Percentiles rank a stretch among this genome's conserved stretches.
These are phyloP conservation scores for Rhopalosiphum nymphaeae DNA, from an alignment of 2,888 invertebrate genomes.

Conservation along the genomic window DNA sequence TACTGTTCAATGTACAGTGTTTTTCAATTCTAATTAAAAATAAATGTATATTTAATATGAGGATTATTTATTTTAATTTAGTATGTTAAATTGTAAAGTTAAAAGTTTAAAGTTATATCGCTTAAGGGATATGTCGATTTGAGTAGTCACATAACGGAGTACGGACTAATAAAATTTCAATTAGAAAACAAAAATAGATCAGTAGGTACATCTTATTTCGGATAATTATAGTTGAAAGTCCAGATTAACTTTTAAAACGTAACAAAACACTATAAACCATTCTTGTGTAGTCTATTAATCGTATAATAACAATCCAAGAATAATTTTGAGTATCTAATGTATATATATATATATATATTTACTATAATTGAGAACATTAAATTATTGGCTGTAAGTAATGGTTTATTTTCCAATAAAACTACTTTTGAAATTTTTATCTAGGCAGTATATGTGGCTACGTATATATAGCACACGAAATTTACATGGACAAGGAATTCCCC, in stretches of 20 bases:
- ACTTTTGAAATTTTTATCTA: not conserved
- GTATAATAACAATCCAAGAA: not conserved
- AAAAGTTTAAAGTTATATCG: not conserved
- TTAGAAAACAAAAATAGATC: not conserved
- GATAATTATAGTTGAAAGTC: not conserved
- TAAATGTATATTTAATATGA: not conserved
- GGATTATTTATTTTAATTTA: not conserved
- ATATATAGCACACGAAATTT: not conserved
- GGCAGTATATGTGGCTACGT: not conserved
- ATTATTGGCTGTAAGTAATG: not conserved
- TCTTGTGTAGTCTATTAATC: not conserved
- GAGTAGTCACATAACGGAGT: not conserved
- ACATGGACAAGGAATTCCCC: not conserved
- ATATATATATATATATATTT: not conserved
- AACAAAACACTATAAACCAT: not conserved
- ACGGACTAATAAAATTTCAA: not conserved
- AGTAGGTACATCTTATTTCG: not conserved
- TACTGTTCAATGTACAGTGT: not conserved
- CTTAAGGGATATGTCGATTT: not conserved
- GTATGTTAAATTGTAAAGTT: not conserved
- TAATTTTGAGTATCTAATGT: not conserved
- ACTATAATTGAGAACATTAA: not conserved
- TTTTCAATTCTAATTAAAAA: not conserved
- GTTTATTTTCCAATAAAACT: not conserved
- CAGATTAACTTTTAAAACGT: not conserved